A percentile compares a stretch with the other conserved stretches of the same genome.
phyloP scores from a whole-genome alignment of 2,888 invertebrate species.

The Dynastes tityus region DNA sequence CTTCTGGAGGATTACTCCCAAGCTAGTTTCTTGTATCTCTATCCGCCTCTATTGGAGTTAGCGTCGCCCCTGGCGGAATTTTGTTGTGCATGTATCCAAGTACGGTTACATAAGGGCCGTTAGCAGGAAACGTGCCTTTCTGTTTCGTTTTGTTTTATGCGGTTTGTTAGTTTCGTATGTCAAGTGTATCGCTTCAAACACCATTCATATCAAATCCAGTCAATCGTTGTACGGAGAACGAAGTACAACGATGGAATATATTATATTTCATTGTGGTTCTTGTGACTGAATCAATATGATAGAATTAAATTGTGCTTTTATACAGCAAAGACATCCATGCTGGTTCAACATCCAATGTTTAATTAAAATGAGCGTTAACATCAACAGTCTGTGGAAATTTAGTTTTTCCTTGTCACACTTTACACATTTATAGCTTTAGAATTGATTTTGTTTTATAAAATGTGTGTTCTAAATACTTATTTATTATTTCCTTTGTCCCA shows the following conservation, averaged over 20 bases:
- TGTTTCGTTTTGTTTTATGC: background rate
- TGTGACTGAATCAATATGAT: too few species aligned
- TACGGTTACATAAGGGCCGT: background rate
- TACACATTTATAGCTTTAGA: too few species aligned
- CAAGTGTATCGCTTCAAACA: background rate
- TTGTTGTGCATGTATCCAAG: background rate
- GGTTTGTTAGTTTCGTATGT: background rate
- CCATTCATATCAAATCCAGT: background rate
- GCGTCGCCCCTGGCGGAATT: constrained; percentile 5
- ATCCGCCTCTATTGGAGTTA: constrained; percentile 9
- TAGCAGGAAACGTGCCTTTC: background rate
- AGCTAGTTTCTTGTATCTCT: constrained; percentile 14
- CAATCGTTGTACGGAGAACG: background rate
- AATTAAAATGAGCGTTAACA: too few species aligned
- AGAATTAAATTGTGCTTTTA: too few species aligned
- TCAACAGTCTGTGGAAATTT: too few species aligned
- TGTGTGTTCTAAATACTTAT: too few species aligned
- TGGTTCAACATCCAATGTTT: too few species aligned
- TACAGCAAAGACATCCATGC: too few species aligned
- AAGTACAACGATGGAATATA: background rate
- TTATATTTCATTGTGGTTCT: too few species aligned
- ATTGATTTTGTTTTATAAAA: too few species aligned
- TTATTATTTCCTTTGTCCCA: too few species aligned
- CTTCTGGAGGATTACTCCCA: background rate
- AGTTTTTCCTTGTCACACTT: too few species aligned